These are phyloP conservation scores for Cetonia aurata DNA, from an alignment of 2,888 invertebrate species.

Conservation along the genomic window DNA sequence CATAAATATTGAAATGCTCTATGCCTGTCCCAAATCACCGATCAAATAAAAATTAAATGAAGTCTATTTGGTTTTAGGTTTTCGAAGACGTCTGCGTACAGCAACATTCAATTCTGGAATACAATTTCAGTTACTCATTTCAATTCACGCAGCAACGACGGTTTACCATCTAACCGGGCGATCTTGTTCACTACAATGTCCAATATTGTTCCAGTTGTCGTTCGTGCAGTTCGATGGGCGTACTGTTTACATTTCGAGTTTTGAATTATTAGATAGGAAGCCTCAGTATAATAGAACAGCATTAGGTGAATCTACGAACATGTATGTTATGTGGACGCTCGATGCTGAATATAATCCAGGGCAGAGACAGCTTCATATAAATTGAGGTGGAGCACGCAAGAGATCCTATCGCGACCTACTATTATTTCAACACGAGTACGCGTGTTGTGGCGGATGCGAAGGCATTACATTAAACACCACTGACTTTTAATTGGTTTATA, in stretches of 20 bases:
- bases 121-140: neutral
- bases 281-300: constrained; percentile 36
- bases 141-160: neutral
- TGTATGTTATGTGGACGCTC: constrained; percentile 32
- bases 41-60: no score
- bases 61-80: no score
- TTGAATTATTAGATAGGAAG: constrained; percentile 41
- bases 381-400: constrained; percentile 62
- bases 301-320: constrained; percentile 33
- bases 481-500: constrained; percentile 65
- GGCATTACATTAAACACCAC: constrained; percentile 64
- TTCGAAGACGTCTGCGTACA: no score
- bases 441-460: constrained; percentile 63
- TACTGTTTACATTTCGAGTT: constrained; percentile 40
- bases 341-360: constrained; percentile 48
- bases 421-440: constrained; percentile 63
- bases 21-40: no score
- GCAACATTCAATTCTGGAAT: neutral
- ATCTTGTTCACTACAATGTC: constrained; percentile 19
- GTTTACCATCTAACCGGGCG: neutral
- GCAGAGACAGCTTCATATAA: constrained; percentile 57
- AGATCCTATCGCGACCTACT: constrained; percentile 60
- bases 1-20: no score
- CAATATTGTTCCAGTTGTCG: constrained; percentile 37
- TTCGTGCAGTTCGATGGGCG: constrained; percentile 33